Evolutionary conservation across 2,797 vertebrate species (phyloP), one percentile per base, ranked within the genome.

Genomic region (Thalassophryne amazonica): DNA sequence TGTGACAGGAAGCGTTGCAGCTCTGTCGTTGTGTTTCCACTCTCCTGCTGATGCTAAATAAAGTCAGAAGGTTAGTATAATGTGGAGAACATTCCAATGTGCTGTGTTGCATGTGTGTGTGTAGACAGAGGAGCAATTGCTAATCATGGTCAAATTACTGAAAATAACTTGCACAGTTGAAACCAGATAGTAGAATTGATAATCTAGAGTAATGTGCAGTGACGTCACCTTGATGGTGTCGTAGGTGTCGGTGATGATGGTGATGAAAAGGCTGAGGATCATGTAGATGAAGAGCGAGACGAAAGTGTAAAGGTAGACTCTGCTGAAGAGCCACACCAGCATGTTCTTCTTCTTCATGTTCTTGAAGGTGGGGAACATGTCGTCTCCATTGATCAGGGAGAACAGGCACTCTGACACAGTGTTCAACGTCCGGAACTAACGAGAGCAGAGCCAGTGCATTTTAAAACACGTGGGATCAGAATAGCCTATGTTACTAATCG

Each of bases 371-470:
- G 93, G 86, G 1, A 91, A 98, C 95, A 98, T 97, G 84, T 98
- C 96, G 0, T 98, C 96, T 0, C 95, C 95, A 0, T 98, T 97
- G 86, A 98, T 92, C 50, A 98, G 89, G 0, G 95, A 98, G 75
- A 98, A 98, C 43, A 98, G 87, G 54, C 94, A 96, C 81, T 98
- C 95, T 0, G 95, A 96, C 20, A 95, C 95, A 3, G 93, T 94
- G 81, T 95, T 95, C 24, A 98, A 88, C 0, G 93, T 91, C 5
- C 94, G 94, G 79, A 98, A 98, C 96, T 98, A 2, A 22, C n/a
- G n/a, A n/a, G n/a, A n/a, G n/a, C n/a, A n/a, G n/a, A n/a, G n/a
- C n/a, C n/a, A n/a, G n/a, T n/a, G n/a, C n/a, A n/a, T n/a, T n/a
- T n/a, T n/a, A n/a, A n/a, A n/a, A n/a, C n/a, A n/a, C n/a, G n/a